phyloP scores from a whole-genome alignment of 2,113 vertebrate species.

The Neodontobutis hainanensis region DNA sequence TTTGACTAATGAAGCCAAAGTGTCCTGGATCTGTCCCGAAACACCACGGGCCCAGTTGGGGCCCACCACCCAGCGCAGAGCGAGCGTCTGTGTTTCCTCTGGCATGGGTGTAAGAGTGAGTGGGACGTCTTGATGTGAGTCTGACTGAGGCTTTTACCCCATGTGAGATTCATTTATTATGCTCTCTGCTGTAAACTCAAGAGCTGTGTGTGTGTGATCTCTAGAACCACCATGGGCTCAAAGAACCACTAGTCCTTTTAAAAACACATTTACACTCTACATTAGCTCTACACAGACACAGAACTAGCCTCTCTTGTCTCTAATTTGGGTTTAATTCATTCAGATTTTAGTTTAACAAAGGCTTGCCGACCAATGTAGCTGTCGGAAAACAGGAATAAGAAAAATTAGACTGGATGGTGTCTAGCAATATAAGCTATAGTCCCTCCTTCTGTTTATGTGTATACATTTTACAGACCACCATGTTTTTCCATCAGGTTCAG shows the following conservation, averaged over 20 bases:
- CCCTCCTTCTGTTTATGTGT: no score
- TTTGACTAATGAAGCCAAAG: slow-evolving; percentile 77
- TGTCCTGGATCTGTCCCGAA: slow-evolving; percentile 78
- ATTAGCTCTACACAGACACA: background rate
- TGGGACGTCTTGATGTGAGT: slow-evolving; percentile 33
- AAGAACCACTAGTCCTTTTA: slow-evolving; percentile 33
- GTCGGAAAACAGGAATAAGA: no score
- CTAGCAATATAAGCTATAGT: no score
- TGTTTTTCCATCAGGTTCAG: no score
- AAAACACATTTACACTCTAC: background rate
- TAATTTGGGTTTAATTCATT: background rate
- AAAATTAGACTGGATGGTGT: no score
- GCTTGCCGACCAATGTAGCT: no score
- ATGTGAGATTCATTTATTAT: slow-evolving; percentile 55
- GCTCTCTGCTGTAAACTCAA: slow-evolving; percentile 52
- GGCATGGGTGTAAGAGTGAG: slow-evolving; percentile 32
- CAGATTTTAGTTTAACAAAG: background rate
- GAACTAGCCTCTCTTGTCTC: no score
- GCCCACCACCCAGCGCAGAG: slow-evolving; percentile 49
- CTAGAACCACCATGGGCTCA: slow-evolving; percentile 32
- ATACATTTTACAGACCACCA: no score
- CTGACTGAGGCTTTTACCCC: slow-evolving; percentile 23
- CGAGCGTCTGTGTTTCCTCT: slow-evolving; percentile 26
- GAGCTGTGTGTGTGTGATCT: slow-evolving; percentile 35
- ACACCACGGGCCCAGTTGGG: slow-evolving; percentile 57